Evolutionary conservation across 2,113 vertebrate species (phyloP).

Genomic region (Calyptomena viridis): DNA sequence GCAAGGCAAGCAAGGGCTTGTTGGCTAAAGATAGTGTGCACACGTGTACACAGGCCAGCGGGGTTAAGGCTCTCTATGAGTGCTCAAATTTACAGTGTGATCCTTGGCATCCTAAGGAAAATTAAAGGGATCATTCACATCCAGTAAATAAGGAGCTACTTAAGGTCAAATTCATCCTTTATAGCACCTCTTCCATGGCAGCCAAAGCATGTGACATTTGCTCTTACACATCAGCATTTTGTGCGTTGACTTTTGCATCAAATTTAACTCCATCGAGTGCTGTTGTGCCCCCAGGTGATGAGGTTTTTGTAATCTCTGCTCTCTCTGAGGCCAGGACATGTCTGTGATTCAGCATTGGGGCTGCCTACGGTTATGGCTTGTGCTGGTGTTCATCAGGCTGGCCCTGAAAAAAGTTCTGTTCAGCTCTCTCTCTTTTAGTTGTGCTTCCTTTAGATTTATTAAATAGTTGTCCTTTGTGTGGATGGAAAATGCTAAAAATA

Average conservation of each 20-base stretch:
- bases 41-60: neutral
- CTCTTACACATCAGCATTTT: neutral
- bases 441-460: neutral
- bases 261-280: accelerated
- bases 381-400: accelerated
- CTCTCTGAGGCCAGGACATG: accelerated
- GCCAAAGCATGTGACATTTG: neutral
- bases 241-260: neutral
- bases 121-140: neutral
- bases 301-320: neutral
- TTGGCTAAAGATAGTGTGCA: neutral
- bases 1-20: constrained; percentile 33
- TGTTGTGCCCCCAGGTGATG: neutral
- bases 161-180: neutral
- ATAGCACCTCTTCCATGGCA: neutral
- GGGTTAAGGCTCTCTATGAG: neutral
- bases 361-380: neutral
- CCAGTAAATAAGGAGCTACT: neutral
- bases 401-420: neutral
- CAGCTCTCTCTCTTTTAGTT: neutral
- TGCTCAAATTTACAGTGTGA: neutral
- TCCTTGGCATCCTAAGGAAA: neutral
- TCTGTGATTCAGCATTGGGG: neutral
- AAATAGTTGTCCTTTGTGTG: neutral
- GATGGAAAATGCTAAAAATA: constrained; percentile 58